Evolutionary conservation across 2,113 vertebrate species (phyloP).

Genomic region (Syngnathoides biaculeatus): DNA sequence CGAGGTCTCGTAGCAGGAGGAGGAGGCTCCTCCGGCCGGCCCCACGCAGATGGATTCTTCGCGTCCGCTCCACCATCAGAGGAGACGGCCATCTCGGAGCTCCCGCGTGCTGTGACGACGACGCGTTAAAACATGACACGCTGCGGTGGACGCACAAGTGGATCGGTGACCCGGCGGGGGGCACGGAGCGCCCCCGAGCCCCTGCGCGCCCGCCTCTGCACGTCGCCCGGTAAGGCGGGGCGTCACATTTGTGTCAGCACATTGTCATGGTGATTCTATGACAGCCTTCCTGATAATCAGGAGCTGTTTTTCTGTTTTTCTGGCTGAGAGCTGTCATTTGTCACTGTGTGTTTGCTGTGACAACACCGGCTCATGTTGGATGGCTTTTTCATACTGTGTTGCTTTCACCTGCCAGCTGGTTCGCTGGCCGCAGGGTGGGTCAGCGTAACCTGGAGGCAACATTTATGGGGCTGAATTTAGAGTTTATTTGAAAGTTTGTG

Average conservation of each 20-base stretch:
- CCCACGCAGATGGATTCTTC: conserved; percentile 56
- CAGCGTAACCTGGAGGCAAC: conserved; percentile 21
- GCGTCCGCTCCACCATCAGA: conserved; percentile 48
- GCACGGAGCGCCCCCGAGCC: conserved; percentile 16
- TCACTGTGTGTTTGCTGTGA: conserved; percentile 47
- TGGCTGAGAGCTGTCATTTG: conserved; percentile 14
- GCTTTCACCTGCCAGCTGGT: conserved; percentile 56
- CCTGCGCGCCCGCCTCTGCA: conserved; percentile 28
- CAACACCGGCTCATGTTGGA: conserved; percentile 36
- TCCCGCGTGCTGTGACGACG: conserved; percentile 48
- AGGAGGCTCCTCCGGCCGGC: conserved; percentile 61
- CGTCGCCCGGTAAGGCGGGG: not conserved
- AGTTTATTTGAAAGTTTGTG: conserved; percentile 18
- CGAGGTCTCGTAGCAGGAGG: conserved; percentile 50
- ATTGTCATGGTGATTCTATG: not conserved
- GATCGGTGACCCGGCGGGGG: conserved; percentile 34
- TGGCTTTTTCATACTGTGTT: conserved; percentile 22
- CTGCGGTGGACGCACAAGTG: conserved; percentile 44
- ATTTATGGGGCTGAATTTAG: not conserved
- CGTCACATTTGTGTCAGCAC: not conserved
- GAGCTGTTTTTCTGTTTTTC: conserved; percentile 12
- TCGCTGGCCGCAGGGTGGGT: conserved; percentile 15
- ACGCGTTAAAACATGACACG: conserved; percentile 40
- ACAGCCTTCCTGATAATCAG: not conserved
- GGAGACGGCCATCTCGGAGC: conserved; percentile 45